phyloP scores from a whole-genome alignment of 1,140 invertebrate genomes.

The Yoshiicerus persimilis region DNA sequence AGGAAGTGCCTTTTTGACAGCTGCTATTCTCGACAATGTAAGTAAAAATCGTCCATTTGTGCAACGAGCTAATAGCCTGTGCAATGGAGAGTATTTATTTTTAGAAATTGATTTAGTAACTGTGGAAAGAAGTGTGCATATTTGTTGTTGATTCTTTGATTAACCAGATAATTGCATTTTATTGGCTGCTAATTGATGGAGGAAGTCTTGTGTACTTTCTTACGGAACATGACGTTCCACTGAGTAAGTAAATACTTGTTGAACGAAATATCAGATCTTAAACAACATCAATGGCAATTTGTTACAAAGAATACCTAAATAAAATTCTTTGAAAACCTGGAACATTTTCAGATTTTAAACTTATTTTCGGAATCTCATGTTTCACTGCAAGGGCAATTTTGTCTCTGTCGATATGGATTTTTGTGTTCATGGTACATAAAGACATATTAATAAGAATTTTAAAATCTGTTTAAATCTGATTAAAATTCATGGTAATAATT shows the following conservation, averaged over 20 bases:
- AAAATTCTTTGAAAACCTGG: neutral
- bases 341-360: neutral
- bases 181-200: conserved; percentile 30
- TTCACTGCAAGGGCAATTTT: neutral
- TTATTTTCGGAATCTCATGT: neutral
- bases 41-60: neutral
- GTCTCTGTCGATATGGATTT: conserved; percentile 7
- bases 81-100: too few species aligned
- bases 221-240: neutral
- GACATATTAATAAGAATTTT: neutral
- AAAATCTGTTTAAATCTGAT: neutral
- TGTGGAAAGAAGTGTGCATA: neutral
- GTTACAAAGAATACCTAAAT: neutral
- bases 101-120: neutral
- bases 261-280: too few species aligned
- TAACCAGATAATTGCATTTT: conserved; percentile 1
- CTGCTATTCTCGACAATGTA: conserved; percentile 27
- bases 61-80: too few species aligned
- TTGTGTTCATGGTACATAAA: conserved; percentile 6
- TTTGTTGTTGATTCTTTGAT: neutral
- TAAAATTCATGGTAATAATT: neutral
- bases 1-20: conserved; percentile 24
- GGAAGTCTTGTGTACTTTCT: conserved; percentile 21
- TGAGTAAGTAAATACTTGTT: neutral
- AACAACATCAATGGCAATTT: neutral